Evolutionary conservation across 2,113 vertebrate genomes (phyloP).

Genomic region (Pterocles orientalis): DNA sequence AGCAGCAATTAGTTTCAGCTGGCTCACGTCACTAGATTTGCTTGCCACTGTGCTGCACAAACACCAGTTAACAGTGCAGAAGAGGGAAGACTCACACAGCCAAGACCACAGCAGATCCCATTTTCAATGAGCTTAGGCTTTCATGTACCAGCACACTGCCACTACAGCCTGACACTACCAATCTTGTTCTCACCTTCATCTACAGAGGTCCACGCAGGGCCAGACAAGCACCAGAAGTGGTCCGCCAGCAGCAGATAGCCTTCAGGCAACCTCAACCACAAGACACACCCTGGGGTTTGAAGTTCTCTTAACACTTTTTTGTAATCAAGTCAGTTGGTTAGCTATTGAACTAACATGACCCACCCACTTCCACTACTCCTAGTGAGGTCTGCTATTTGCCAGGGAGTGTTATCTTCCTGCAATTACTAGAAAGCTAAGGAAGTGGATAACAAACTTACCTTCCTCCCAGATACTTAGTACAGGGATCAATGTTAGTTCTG

Average conservation of each 20-base stretch:
- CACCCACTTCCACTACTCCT: neutral
- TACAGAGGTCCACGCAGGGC: neutral
- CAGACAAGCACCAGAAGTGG: neutral
- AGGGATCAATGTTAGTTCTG: neutral
- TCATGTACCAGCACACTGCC: fast-evolving
- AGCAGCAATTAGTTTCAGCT: neutral
- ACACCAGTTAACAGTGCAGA: neutral
- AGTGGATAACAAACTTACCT: neutral
- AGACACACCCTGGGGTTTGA: fast-evolving
- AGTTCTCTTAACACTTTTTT: neutral
- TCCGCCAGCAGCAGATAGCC: neutral
- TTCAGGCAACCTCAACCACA: neutral
- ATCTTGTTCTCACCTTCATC: neutral
- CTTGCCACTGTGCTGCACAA: neutral
- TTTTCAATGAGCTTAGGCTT: neutral
- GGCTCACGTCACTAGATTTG: neutral
- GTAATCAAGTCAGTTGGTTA: neutral
- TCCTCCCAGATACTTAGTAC: neutral
- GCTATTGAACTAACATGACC: neutral
- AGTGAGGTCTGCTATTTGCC: neutral
- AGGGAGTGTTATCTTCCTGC: fast-evolving
- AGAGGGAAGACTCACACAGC: neutral
- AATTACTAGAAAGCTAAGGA: neutral
- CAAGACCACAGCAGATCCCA: neutral
- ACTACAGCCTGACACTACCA: neutral